phyloP scores from a whole-genome alignment of 1,140 invertebrate genomes.

The Cyphomyrmex costatus region DNA sequence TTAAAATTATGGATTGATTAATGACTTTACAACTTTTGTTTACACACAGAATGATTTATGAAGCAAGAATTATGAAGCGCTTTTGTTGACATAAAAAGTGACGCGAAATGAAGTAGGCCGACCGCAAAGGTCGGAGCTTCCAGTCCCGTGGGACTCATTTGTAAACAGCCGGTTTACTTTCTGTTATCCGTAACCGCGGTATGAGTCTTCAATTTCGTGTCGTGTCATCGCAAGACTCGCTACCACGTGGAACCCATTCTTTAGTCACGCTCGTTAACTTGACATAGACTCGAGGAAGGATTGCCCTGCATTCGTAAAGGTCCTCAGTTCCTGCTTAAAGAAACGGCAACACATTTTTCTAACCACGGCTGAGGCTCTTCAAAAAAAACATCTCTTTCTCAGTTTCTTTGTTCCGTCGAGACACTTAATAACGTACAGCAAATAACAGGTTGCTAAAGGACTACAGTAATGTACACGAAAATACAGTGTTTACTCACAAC shows the following conservation, averaged over 20 bases:
- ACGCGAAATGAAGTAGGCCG: not conserved
- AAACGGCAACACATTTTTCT: constrained; percentile 19
- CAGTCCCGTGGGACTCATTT: constrained; percentile 20
- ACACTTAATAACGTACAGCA: not conserved
- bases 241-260: constrained; percentile 66
- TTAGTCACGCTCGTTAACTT: constrained; percentile 79
- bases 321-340: constrained; percentile 25
- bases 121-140: constrained; percentile 6
- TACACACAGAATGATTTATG: not conserved
- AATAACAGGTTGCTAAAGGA: not conserved
- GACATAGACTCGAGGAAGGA: constrained; percentile 2
- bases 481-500: not conserved
- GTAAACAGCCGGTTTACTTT: constrained; percentile 35
- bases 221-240: constrained; percentile 9
- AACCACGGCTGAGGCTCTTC: not conserved
- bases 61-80: not conserved
- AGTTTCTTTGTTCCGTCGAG: not conserved
- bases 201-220: constrained; percentile 42
- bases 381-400: constrained; percentile 26
- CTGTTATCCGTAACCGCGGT: not conserved
- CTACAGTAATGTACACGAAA: not conserved
- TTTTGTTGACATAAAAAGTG: not conserved
- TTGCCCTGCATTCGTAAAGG: constrained; percentile 24
- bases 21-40: not conserved
- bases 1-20: not conserved